Evolutionary conservation across 1,140 invertebrate genomes (phyloP).

Genomic region (Aphaenogaster floridana): DNA sequence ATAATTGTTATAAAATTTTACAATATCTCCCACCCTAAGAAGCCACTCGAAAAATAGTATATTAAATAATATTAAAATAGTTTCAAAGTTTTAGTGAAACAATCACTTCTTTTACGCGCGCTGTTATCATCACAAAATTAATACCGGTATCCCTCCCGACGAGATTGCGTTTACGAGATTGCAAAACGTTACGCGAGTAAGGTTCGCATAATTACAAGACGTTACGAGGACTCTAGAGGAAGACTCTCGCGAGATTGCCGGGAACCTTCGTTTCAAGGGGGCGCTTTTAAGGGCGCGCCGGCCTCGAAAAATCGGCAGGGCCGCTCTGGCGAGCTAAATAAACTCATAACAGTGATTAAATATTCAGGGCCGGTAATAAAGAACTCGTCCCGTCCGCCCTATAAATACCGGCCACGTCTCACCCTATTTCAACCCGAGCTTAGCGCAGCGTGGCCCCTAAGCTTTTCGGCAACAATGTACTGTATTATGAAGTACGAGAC

Average conservation of each 20-base stretch:
- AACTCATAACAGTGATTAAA: slow-evolving; percentile 84
- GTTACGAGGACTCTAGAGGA: slow-evolving; percentile 46
- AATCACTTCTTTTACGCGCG: slow-evolving; percentile 9
- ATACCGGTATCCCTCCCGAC: not conserved
- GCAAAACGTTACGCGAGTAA: slow-evolving; percentile 26
- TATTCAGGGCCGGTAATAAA: slow-evolving; percentile 83
- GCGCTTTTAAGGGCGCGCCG: slow-evolving; percentile 35
- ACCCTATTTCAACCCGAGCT: slow-evolving; percentile 71
- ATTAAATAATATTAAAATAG: not conserved
- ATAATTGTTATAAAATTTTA: not conserved
- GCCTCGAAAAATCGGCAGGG: slow-evolving; percentile 55
- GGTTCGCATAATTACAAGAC: slow-evolving; percentile 39
- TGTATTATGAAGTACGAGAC: slow-evolving; percentile 80
- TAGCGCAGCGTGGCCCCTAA: slow-evolving; percentile 79
- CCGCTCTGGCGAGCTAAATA: slow-evolving; percentile 75
- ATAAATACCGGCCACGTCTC: slow-evolving; percentile 76
- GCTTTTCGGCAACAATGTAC: slow-evolving; percentile 80
- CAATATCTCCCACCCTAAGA: not conserved
- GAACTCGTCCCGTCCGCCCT: slow-evolving; percentile 70
- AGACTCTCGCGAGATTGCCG: slow-evolving; percentile 39
- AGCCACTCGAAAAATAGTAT: not conserved
- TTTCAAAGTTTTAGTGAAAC: not conserved
- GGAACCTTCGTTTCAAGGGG: slow-evolving; percentile 16
- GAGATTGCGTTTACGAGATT: slow-evolving; percentile 42
- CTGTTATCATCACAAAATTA: slow-evolving; percentile 34